These are phyloP conservation scores for Marmota flaviventris DNA, from an alignment of 2,113 vertebrate species.

Conservation along the genomic window DNA sequence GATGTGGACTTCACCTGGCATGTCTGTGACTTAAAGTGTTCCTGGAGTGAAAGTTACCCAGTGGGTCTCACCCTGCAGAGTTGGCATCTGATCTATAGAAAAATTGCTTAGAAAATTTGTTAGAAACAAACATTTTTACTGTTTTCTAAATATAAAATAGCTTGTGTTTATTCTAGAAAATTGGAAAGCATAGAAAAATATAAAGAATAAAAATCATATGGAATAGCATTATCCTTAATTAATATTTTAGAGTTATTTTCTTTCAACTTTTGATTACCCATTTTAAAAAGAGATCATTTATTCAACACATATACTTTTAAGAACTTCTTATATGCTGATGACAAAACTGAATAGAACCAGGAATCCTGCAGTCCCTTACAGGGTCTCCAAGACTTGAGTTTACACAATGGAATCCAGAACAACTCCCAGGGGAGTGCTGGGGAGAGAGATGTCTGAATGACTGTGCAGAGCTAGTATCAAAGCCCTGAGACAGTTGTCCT, in stretches of 20 bases:
- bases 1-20: background rate
- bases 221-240: background rate
- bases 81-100: background rate
- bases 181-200: background rate
- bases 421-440: background rate
- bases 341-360: background rate
- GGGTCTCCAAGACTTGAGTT: background rate
- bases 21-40: background rate
- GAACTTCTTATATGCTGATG: background rate
- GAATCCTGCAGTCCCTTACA: background rate
- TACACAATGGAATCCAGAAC: background rate
- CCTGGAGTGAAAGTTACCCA: background rate
- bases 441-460: background rate
- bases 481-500: background rate
- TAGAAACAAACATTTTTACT: background rate
- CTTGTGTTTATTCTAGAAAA: slow-evolving; percentile 6
- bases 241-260: slow-evolving; percentile 20
- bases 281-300: background rate
- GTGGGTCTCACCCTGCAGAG: background rate
- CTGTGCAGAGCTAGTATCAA: background rate
- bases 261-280: background rate
- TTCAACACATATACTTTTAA: background rate
- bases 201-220: background rate
- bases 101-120: background rate
- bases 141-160: slow-evolving; percentile 10